These are phyloP conservation scores for Chunga burmeisteri DNA, from an alignment of 2,113 vertebrate species.

Conservation along the genomic window DNA sequence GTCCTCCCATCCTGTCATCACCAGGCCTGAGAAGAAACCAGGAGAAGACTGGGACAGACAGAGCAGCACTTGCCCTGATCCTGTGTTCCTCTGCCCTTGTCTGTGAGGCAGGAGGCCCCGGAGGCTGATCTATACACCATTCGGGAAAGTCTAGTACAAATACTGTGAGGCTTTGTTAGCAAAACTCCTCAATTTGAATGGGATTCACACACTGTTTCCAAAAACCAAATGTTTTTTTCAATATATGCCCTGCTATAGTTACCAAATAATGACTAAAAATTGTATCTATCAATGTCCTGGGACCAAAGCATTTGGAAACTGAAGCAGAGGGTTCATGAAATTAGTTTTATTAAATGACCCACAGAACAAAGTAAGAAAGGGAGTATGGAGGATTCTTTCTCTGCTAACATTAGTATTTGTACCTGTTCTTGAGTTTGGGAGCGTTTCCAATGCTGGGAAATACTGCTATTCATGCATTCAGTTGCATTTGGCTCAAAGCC, in stretches of 20 bases:
- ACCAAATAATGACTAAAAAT: background rate
- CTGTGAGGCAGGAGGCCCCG: background rate
- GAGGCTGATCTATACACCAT: fast-evolving
- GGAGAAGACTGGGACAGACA: fast-evolving
- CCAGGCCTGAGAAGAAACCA: too few relatives aligned
- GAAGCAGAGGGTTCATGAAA: background rate
- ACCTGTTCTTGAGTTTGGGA: background rate
- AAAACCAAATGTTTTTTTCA: background rate
- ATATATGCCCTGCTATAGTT: background rate
- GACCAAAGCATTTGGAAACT: background rate
- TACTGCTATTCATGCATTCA: background rate
- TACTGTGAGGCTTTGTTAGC: background rate
- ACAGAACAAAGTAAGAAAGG: background rate
- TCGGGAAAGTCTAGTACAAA: background rate
- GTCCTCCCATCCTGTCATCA: background rate
- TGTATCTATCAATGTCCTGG: background rate
- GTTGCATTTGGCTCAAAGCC: conserved; percentile 13
- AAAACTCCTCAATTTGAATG: background rate
- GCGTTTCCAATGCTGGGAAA: background rate
- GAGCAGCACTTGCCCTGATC: fast-evolving
- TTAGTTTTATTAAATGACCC: background rate
- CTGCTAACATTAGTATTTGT: background rate
- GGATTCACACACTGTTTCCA: background rate
- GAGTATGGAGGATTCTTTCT: background rate
- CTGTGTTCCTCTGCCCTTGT: too few relatives aligned